Evolutionary conservation across 1,140 invertebrate genomes (phyloP), one percentile per base, ranked within the genome.

Genomic region (Drosophila sucinea): DNA sequence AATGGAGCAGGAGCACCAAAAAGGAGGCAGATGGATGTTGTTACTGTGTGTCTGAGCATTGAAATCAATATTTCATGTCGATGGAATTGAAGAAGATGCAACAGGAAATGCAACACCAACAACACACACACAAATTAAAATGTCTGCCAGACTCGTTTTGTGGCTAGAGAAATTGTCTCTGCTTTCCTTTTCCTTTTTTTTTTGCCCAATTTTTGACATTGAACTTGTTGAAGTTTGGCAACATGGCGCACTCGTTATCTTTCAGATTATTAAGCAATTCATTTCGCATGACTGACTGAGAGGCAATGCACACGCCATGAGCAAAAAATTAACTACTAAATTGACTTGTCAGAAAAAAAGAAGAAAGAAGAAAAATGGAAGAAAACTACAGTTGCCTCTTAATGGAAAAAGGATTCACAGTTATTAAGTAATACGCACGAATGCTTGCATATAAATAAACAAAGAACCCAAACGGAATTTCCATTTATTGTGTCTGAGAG

Each of bases 41-140:
- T 74, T 67, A 61, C 73, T 72, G 17, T 67, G 38, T 73, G 58
- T 60, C 60, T 77, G 62, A 67, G 66, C 70, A 66, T 60, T 81
- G 77, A 64, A 87, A 89, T 87, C 84, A 87, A 87, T 87, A 87
- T 87, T 87, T 87, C 73, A 83, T 82, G 83, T 51, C 66, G 64
- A 70, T 40, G 75, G 44, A 8, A 8, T 27, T 58, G 63, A 67
- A 64, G 54, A 70, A 67, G 62, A 77, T 87, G 82, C 83, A 86
- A 87, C 78, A 86, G 82, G 79, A 82, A 82, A 74, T 86, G 79
- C 83, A 87, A 75, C 68, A 17, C 17, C 17, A 65, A 60, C 17
- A 17, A 58, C 11, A 33, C 35, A 33, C 5, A 25, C n/a, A 54
- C 81, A 85, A 85, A 85, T 85, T 81, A 85, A 85, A 78, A 81